Evolutionary conservation across 2,888 invertebrate species (phyloP), one percentile per base, ranked within the genome.

Genomic region (Geotrupes spiniger): DNA sequence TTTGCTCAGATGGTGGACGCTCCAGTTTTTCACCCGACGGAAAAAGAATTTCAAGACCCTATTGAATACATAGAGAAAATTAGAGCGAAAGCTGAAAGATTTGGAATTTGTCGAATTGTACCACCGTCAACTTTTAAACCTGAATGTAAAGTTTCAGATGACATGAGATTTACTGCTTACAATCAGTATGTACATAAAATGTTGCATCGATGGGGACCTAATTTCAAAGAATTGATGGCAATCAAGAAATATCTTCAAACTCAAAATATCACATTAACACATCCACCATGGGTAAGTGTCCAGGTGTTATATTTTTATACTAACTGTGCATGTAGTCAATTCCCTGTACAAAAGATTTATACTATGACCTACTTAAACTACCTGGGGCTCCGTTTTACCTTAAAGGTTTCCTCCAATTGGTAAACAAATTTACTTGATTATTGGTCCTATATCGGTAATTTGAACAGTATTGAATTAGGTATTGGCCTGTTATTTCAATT

Each of bases 161-260:
- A 90, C 51, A 86, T 91, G 79, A 74, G 90, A 2, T 95, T 96
- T 63, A 87, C 86, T 0, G 89, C 90, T 0, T 87, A 88, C 54
- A 91, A 93, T 71, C 96, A 96, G 66, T 92, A 93, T 62, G 84
- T 95, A 1, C 87, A 92, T 61, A 88, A 91, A 54, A 84, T 95
- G 82, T 78, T 87, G 60, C 83, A 85, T 60, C 82, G 94, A 25
- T 95, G 93, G 93, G 94, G 95, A 0, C 87, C 90, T 0, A 91
- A 88, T 59, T 84, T 89, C 1, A 83, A 87, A 57, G 89, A 93
- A 69, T 77, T 92, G 66, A 85, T 87, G 68, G 89, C 91, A 4
- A 93, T 96, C 39, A 86, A 83, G 59, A 85, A 88, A 58, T 87
- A 90, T 69, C 74, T 92, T 49, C 81, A 85, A 1, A 84, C 86